Base-by-base conservation (phyloP, 2,113 vertebrate species). In the Bubo bubo region DNA sequence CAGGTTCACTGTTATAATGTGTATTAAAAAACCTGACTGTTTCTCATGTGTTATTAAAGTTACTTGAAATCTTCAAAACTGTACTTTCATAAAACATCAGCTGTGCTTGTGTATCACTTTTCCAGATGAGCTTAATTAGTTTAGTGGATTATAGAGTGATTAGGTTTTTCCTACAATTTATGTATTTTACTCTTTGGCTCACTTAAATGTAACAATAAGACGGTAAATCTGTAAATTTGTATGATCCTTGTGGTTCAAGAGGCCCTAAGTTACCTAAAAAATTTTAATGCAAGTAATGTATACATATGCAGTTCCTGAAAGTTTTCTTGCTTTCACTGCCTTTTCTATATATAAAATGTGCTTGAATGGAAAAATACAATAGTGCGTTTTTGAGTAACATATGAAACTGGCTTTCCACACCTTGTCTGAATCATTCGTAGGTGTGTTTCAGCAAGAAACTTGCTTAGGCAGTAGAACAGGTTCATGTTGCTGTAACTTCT, bases 401-500 rank as follows among this genome's bases (percentile, higher is more conserved):
- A 88, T 47, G 86, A 96, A 95, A 59, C 88, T 85, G 83, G 72
- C 93, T 93, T 95, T 97, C 94, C 96, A 80, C 95, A 90, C 94
- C 95, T 97, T 86, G 76, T 95, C 90, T 96, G 95, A 98, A 95
- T 97, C 94, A 90, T n/a, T 85, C 7, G 3, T 95, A 80, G 92
- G 96, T 96, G 93, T 89, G 96, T 96, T 89, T 95, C 82, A 26
- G 86, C 82, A 86, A 82, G 80, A 91, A 89, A 96, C 91, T 94
- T 94, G 95, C 92, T 95, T 12, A 93, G 97, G 98, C 97, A 63
- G 97, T 97, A 96, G 95, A 96, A 97, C 97, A 76, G 90, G 97
- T 97, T 98, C 50, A 6, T 87, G 86, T 95, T 95, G 91, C 91
- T 95, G 55, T 97, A 97, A 97, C 93, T 98, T 95, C 80, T 96